A percentile compares a stretch with the other conserved stretches of the same genome.
These are phyloP conservation scores for Eira barbara DNA, from an alignment of 2,113 vertebrate genomes.

Conservation along the genomic window DNA sequence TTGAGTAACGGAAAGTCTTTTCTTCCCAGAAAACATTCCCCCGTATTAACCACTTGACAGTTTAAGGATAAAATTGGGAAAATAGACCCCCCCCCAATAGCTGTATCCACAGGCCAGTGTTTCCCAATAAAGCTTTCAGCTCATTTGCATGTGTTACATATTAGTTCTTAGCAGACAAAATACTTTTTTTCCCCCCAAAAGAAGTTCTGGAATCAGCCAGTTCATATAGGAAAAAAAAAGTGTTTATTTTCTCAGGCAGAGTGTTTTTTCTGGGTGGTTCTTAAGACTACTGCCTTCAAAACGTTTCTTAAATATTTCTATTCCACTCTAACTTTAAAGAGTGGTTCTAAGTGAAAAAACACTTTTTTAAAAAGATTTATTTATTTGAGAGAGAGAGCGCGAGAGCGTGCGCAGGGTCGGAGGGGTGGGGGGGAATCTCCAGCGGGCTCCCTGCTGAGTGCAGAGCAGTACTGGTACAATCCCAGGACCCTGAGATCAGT, in stretches of 20 bases:
- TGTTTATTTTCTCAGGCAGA: constrained; percentile 23
- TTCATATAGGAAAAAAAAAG: neutral
- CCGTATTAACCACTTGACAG: neutral
- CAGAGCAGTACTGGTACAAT: neutral
- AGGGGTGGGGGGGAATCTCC: neutral
- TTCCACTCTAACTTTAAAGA: neutral
- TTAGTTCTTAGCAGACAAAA: neutral
- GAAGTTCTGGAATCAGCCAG: neutral
- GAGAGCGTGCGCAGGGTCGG: no score
- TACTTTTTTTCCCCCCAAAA: neutral
- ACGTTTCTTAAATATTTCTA: constrained; percentile 7
- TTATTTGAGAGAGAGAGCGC: neutral
- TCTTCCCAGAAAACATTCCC: constrained; percentile 28
- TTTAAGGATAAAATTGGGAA: neutral
- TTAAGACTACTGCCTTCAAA: neutral
- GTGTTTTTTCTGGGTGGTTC: neutral
- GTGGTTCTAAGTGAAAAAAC: neutral
- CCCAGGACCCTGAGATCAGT: neutral
- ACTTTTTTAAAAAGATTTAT: neutral
- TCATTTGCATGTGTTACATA: neutral
- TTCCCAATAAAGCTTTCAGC: neutral
- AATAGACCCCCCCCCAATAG: neutral
- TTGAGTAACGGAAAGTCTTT: neutral
- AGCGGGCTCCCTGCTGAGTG: neutral
- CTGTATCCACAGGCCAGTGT: neutral